Percentiles rank a stretch among this genome's conserved stretches.
These are phyloP conservation scores for Pristionchus maxplancki DNA, from an alignment of 2,888 invertebrate genomes.

Conservation along the genomic window DNA sequence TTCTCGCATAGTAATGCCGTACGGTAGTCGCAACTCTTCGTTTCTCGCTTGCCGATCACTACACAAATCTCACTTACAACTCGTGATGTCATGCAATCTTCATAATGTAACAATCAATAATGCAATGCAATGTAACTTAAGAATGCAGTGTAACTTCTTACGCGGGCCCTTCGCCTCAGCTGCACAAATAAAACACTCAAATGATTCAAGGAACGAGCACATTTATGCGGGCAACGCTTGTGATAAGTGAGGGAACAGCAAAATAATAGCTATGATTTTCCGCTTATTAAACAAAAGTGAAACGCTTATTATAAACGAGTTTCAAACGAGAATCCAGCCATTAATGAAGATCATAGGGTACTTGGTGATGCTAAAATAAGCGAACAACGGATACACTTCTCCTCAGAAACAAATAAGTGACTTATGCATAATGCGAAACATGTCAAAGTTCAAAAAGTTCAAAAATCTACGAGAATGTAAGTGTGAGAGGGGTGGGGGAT, in stretches of 20 bases:
- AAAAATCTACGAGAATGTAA: neutral
- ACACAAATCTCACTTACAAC: neutral
- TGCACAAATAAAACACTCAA: conserved; percentile 28
- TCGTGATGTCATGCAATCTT: neutral
- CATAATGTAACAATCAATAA: neutral
- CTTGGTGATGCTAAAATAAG: neutral
- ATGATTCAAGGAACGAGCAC: neutral
- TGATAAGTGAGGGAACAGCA: conserved; percentile 5
- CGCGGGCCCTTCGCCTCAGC: conserved; percentile 14
- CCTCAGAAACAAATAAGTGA: neutral
- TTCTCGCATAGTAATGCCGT: neutral
- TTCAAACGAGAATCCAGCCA: conserved; percentile 12
- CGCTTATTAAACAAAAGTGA: conserved; percentile 15
- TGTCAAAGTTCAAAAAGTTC: neutral
- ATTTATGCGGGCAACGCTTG: conserved; percentile 40
- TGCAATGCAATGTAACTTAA: neutral
- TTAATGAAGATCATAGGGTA: conserved; percentile 11
- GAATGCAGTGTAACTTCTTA: neutral
- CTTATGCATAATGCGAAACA: conserved; percentile 40
- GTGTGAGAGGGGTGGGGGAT: neutral
- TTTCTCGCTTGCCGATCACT: neutral
- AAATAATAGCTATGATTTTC: neutral
- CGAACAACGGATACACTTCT: neutral
- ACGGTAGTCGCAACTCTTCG: neutral
- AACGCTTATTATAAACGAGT: neutral